These are phyloP conservation scores for Gyps fulvus DNA, from an alignment of 2,113 vertebrate species.

Conservation along the genomic window DNA sequence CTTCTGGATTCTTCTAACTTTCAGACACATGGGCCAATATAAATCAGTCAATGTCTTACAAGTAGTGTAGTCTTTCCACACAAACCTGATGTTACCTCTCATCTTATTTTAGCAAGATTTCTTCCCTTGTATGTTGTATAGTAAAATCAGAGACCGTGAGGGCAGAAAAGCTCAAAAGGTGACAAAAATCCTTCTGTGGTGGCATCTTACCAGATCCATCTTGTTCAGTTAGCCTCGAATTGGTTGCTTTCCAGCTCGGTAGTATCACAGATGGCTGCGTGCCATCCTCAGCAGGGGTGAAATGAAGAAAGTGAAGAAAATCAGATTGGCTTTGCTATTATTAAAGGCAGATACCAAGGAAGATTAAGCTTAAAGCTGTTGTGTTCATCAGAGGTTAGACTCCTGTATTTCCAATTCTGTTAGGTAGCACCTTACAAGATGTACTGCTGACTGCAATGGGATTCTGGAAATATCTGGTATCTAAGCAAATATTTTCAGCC, in stretches of 20 bases:
- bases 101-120: not conserved
- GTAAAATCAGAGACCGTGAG: not conserved
- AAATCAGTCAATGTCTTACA: not conserved
- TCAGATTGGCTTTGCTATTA: conserved; percentile 8
- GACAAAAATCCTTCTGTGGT: not conserved
- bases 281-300: not conserved
- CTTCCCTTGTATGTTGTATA: not conserved
- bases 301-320: conserved; percentile 27
- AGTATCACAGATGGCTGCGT: not conserved
- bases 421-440: not conserved
- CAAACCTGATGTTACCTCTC: not conserved
- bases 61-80: not conserved
- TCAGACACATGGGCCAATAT: not conserved
- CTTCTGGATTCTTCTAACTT: not conserved
- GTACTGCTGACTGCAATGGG: not conserved
- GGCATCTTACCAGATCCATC: not conserved
- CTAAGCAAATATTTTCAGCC: not conserved
- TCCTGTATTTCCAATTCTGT: not conserved
- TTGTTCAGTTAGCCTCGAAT: not conserved
- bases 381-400: not conserved
- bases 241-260: not conserved
- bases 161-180: not conserved
- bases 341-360: conserved; percentile 9
- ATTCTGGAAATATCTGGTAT: not conserved
- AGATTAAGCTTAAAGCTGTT: not conserved